Evolutionary conservation across 2,888 invertebrate genomes (phyloP).

Genomic region (Aproaerema taeniolella): DNA sequence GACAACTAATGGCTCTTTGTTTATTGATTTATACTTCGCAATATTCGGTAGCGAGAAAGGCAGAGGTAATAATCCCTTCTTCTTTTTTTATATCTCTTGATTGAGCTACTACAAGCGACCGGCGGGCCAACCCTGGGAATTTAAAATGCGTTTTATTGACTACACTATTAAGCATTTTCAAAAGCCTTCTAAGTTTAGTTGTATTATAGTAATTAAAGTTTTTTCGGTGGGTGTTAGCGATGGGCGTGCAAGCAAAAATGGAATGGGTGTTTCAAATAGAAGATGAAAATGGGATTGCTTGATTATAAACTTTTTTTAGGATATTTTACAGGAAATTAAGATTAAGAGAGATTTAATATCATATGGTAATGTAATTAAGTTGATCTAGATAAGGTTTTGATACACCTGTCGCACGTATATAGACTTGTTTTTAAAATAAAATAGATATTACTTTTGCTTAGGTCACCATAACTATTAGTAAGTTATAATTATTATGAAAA

Average conservation of each 20-base stretch:
- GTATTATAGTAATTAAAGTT: slow-evolving; percentile 49
- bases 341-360: slow-evolving; percentile 14
- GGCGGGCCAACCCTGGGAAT: not conserved
- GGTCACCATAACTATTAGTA: too few species aligned
- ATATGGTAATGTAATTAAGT: slow-evolving; percentile 12
- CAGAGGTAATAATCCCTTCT: slow-evolving; percentile 48
- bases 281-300: slow-evolving; percentile 37
- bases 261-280: slow-evolving; percentile 48
- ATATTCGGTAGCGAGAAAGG: slow-evolving; percentile 70
- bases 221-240: slow-evolving; percentile 48
- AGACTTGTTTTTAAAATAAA: too few species aligned
- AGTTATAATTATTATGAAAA: too few species aligned
- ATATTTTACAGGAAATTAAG: slow-evolving; percentile 31
- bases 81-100: slow-evolving; percentile 46
- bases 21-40: slow-evolving; percentile 72
- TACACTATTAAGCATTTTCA: not conserved
- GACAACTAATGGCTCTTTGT: slow-evolving; percentile 75
- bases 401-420: too few species aligned
- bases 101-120: slow-evolving; percentile 53
- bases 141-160: not conserved
- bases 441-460: too few species aligned
- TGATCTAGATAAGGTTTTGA: slow-evolving; percentile 4
- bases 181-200: slow-evolving; percentile 39
- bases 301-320: slow-evolving; percentile 43
- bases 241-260: slow-evolving; percentile 53